Evolutionary conservation across 2,888 invertebrate species (phyloP).

Genomic region (Neria commutata): DNA sequence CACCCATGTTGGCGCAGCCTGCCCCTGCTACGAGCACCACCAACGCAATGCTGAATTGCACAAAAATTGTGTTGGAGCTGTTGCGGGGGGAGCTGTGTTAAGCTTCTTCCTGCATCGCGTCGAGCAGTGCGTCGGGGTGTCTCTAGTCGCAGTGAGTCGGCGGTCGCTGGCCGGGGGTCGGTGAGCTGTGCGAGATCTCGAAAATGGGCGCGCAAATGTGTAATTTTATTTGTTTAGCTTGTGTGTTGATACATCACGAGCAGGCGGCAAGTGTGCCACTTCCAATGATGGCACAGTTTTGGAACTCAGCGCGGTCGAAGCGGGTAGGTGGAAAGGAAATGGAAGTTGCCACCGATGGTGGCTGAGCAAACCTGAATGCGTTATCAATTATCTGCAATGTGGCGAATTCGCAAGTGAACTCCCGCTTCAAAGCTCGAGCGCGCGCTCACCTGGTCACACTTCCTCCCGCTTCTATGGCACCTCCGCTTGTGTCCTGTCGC

Average conservation of each 20-base stretch:
- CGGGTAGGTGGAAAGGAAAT: background rate
- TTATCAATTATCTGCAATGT: conserved; percentile 12
- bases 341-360: background rate
- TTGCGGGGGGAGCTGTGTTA: conserved; percentile 20
- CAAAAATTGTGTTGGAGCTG: conserved; percentile 32
- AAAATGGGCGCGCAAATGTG: background rate
- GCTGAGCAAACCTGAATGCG: background rate
- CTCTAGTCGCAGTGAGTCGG: background rate
- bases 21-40: conserved; percentile 44
- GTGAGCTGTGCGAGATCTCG: background rate
- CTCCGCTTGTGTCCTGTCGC: background rate
- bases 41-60: conserved; percentile 39
- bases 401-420: background rate
- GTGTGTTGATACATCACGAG: background rate
- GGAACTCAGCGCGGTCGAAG: background rate
- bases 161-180: background rate
- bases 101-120: background rate
- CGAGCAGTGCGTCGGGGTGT: background rate
- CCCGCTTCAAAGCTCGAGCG: background rate
- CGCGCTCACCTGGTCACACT: background rate
- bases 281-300: background rate
- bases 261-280: background rate
- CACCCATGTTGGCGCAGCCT: conserved; percentile 1
- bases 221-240: background rate
- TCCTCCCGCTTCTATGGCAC: background rate